Evolutionary conservation across 1,140 invertebrate genomes (phyloP), one percentile per base, ranked within the genome.

Genomic region (Drosophila subobscura): DNA sequence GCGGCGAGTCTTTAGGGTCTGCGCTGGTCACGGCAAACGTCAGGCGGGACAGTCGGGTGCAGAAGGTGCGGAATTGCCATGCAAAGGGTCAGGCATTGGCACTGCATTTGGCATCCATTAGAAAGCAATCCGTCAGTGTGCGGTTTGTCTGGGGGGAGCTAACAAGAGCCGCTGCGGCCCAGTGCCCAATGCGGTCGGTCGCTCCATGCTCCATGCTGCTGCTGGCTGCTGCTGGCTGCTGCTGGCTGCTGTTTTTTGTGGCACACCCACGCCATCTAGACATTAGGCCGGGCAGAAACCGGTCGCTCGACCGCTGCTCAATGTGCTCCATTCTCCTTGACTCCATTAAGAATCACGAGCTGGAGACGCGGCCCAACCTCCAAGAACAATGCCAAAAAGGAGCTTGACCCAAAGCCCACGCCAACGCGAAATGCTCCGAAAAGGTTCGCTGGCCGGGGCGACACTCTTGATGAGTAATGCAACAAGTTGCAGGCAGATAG

Each of bases 311-410:
- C 54, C 58, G 75, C 52, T 10, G 27, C 52, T 20, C 10, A 79
- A 74, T 67, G 83, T 81, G 88, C 83, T 88, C 83, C 83, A 88
- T 81, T 86, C 83, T 88, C 83, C 83, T 86, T 86, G 83, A 86
- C 83, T 86, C 83, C 79, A 86, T 88, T 86, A 65, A 78, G 75
- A 79, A 86, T 88, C 83, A 88, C 83, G 81, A 88, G 72, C 56
- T 66, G 63, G 77, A 81, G 72, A 49, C 66, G 64, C 53, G 71
- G 74, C 74, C 61, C 60, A 68, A 80, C 66, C 66, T 54, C 33
- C 54, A 65, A 83, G 63, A 88, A 86, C 81, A 85, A 88, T 77
- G 83, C 83, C 83, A 83, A 75, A 83, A 86, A 88, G 83, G 75
- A 88, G 74, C 65, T 44, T 45, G 37, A 84, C 80, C 80, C 76